These are phyloP conservation scores for Apodemia mormo DNA, from an alignment of 2,888 invertebrate species.

Conservation along the genomic window DNA sequence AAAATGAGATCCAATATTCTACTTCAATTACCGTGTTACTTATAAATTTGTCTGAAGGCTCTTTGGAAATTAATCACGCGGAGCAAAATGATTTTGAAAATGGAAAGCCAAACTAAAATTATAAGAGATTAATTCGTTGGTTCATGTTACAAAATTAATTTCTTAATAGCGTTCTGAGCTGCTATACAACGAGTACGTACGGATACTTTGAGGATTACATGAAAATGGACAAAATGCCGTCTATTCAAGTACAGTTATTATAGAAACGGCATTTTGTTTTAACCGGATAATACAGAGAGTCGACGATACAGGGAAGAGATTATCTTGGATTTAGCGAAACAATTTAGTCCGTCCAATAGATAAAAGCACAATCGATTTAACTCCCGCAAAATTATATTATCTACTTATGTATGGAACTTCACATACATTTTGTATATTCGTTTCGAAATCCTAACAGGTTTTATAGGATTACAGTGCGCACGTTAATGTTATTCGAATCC, in stretches of 20 bases:
- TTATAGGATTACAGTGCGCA: slow-evolving; percentile 55
- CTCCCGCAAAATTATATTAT: slow-evolving; percentile 45
- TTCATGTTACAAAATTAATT: slow-evolving; percentile 13
- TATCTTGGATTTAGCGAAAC: slow-evolving; percentile 65
- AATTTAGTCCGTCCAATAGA: slow-evolving; percentile 57
- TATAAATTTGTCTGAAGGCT: slow-evolving; percentile 22
- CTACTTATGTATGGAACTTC: slow-evolving; percentile 39
- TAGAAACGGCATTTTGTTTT: slow-evolving; percentile 66
- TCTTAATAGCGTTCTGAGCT: slow-evolving; percentile 13
- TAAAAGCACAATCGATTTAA: slow-evolving; percentile 62
- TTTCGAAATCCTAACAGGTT: slow-evolving; percentile 53
- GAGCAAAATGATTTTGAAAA: slow-evolving; percentile 21
- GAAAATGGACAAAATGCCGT: slow-evolving; percentile 43
- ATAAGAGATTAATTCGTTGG: slow-evolving; percentile 11
- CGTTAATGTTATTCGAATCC: slow-evolving; percentile 58
- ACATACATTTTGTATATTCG: slow-evolving; percentile 42
- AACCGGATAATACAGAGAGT: slow-evolving; percentile 58
- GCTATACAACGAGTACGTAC: slow-evolving; percentile 1
- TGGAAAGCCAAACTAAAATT: slow-evolving; percentile 21
- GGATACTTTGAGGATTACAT: slow-evolving; percentile 38
- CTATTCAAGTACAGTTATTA: slow-evolving; percentile 61
- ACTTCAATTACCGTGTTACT: slow-evolving; percentile 26
- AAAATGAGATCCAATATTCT: slow-evolving; percentile 27
- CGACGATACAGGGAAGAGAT: slow-evolving; percentile 59
- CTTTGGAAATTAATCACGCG: slow-evolving; percentile 23